phyloP scores from a whole-genome alignment of 2,797 vertebrate genomes.

The Acipenser ruthenus region DNA sequence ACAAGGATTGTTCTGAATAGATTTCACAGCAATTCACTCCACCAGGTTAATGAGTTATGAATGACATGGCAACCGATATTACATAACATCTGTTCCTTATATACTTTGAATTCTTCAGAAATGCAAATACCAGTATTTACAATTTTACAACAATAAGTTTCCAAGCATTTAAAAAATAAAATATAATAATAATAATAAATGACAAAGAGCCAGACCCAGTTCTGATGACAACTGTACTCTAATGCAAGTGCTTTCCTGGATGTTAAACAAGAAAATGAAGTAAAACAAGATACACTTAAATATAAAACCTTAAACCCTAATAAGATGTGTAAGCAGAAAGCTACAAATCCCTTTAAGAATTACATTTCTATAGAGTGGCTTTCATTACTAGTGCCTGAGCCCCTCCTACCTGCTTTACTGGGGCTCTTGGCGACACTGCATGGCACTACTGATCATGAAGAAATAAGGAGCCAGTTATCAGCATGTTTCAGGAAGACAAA shows the following conservation, averaged over 20 bases:
- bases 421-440: too few relatives aligned
- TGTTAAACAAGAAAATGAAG: constrained; percentile 24
- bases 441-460: too few relatives aligned
- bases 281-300: constrained; percentile 25
- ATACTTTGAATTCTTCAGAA: too few relatives aligned
- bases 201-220: constrained; percentile 30
- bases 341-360: constrained; percentile 24
- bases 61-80: too few relatives aligned
- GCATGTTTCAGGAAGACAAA: constrained; percentile 20
- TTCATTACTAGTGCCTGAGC: too few relatives aligned
- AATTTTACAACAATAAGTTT: constrained; percentile 43
- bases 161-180: constrained; percentile 36
- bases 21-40: too few relatives aligned
- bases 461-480: constrained; percentile 30
- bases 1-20: too few relatives aligned
- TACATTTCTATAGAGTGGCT: constrained; percentile 6
- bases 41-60: too few relatives aligned
- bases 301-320: constrained; percentile 22
- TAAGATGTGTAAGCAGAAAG: constrained; percentile 26
- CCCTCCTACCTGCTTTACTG: too few relatives aligned
- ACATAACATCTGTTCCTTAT: too few relatives aligned
- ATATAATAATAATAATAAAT: neutral
- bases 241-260: constrained; percentile 37
- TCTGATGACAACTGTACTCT: constrained; percentile 30
- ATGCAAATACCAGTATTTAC: constrained; percentile 20